phyloP scores from a whole-genome alignment of 1,140 invertebrate genomes.

The Leptinotarsa undecemlineata region DNA sequence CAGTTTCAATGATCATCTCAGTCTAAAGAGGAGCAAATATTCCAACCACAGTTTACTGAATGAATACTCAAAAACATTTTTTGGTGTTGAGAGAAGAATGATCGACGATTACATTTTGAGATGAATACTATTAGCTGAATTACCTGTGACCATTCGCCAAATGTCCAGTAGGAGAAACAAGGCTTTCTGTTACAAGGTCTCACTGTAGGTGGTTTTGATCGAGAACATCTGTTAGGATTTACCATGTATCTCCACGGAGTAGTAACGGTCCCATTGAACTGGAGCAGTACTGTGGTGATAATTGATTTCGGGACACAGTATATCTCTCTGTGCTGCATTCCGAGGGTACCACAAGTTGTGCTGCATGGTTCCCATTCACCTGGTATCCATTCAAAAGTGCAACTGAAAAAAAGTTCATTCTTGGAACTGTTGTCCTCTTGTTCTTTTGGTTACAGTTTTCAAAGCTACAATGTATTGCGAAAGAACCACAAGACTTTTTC shows the following conservation, averaged over 20 bases:
- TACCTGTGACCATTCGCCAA: constrained; percentile 73
- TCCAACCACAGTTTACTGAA: too few species aligned
- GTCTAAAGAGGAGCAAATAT: too few species aligned
- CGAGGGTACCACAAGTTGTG: constrained; percentile 63
- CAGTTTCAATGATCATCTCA: too few species aligned
- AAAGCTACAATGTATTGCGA: too few species aligned
- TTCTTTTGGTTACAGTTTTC: too few species aligned
- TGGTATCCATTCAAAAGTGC: constrained; percentile 65
- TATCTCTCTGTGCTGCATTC: constrained; percentile 64
- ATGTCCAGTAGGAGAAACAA: constrained; percentile 70
- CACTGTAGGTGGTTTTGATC: constrained; percentile 54
- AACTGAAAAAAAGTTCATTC: constrained; percentile 54
- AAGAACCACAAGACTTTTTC: too few species aligned
- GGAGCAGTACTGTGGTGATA: constrained; percentile 39
- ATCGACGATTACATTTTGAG: too few species aligned
- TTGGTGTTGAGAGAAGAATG: too few species aligned
- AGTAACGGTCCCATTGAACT: constrained; percentile 22
- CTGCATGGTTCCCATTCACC: constrained; percentile 70
- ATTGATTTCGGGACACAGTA: constrained; percentile 62
- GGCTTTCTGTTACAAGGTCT: constrained; percentile 65
- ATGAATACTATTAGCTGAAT: constrained; percentile 13
- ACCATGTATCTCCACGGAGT: constrained; percentile 61
- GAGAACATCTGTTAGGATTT: constrained; percentile 61
- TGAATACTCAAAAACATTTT: neutral
- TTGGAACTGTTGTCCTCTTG: too few species aligned